phyloP scores from a whole-genome alignment of 2,113 vertebrate species.

The Sturnus vulgaris region DNA sequence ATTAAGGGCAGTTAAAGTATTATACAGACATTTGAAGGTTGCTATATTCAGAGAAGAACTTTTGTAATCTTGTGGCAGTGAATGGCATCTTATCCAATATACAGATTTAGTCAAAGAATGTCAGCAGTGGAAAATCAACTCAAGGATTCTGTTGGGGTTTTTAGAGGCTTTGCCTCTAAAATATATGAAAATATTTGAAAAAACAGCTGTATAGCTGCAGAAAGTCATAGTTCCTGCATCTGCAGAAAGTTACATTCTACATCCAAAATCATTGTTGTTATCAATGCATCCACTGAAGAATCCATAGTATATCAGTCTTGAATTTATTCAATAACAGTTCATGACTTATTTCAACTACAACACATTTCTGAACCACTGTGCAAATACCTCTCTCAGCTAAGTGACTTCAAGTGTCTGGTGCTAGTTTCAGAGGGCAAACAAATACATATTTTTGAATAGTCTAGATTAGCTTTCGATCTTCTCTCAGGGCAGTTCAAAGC shows the following conservation, averaged over 20 bases:
- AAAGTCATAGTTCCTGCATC: neutral
- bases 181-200: neutral
- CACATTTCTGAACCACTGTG: neutral
- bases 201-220: neutral
- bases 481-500: neutral
- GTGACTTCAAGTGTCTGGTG: neutral
- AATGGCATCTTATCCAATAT: neutral
- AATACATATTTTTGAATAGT: neutral
- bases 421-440: neutral
- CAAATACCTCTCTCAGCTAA: neutral
- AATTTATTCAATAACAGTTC: neutral
- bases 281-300: neutral
- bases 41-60: conserved; percentile 20
- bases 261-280: neutral
- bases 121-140: neutral
- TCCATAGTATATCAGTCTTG: neutral
- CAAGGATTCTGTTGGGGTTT: neutral
- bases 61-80: neutral
- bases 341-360: neutral
- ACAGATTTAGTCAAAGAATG: neutral
- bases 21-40: conserved; percentile 54
- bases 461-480: neutral
- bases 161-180: neutral
- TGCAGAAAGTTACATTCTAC: neutral
- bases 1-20: conserved; percentile 44